phyloP scores from a whole-genome alignment of 2,113 vertebrate genomes.

The Cephalophus harveyi region DNA sequence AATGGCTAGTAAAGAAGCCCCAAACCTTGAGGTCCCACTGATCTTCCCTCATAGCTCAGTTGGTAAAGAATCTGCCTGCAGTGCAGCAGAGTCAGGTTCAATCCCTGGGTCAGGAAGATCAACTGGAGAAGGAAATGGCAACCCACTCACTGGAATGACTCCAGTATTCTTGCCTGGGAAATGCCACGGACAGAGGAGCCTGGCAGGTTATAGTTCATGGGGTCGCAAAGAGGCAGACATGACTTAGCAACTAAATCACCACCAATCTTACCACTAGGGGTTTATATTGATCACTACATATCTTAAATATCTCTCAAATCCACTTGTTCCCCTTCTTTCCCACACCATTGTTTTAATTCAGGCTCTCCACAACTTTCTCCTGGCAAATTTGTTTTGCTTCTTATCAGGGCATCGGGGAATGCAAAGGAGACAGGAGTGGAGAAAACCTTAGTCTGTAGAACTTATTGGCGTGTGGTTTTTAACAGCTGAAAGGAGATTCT shows the following conservation, averaged over 20 bases:
- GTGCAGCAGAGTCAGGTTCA: background rate
- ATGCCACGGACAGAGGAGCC: background rate
- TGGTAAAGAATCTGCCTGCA: background rate
- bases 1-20: background rate
- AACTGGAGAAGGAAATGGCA: background rate
- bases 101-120: background rate
- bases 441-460: background rate
- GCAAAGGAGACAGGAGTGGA: background rate
- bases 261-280: background rate
- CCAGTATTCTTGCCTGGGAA: background rate
- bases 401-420: background rate
- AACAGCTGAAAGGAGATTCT: background rate
- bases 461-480: background rate
- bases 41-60: background rate
- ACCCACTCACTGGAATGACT: too few species aligned
- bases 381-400: background rate
- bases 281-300: background rate
- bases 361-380: background rate
- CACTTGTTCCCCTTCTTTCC: background rate
- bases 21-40: background rate
- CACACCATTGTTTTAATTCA: background rate
- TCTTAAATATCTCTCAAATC: background rate
- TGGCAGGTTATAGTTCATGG: background rate
- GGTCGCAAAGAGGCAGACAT: background rate
- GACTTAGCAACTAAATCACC: background rate